These are phyloP conservation scores for Strigamia transsilvanica DNA, from an alignment of 2,888 invertebrate species.

Conservation along the genomic window DNA sequence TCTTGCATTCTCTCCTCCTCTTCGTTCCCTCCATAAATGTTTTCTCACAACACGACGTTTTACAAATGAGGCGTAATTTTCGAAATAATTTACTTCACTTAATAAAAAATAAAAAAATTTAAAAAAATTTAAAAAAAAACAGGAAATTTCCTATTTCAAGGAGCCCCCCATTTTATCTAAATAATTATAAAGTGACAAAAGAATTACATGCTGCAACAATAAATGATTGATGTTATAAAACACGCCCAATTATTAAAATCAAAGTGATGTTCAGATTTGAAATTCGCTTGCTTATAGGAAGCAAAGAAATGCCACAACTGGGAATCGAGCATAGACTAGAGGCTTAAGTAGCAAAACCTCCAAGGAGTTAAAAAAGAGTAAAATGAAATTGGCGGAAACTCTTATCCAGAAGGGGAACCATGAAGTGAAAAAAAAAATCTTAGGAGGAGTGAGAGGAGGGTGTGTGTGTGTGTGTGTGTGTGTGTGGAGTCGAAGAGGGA, in stretches of 20 bases:
- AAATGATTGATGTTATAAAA: not conserved
- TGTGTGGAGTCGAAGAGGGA: not conserved
- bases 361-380: conserved; percentile 30
- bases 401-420: not conserved
- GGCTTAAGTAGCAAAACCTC: conserved; percentile 29
- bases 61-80: conserved; percentile 32
- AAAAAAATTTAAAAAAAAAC: not conserved
- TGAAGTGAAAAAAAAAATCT: conserved; percentile 30
- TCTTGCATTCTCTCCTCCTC: conserved; percentile 28
- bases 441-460: conserved; percentile 18
- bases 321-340: not conserved
- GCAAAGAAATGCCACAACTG: conserved; percentile 4
- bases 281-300: conserved; percentile 4
- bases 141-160: not conserved
- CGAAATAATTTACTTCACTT: conserved; percentile 35
- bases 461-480: not conserved
- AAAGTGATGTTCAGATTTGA: not conserved
- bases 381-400: conserved; percentile 51
- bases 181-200: conserved; percentile 20
- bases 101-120: not conserved
- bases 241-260: not conserved
- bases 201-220: not conserved
- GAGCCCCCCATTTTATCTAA: not conserved
- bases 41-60: conserved; percentile 35
- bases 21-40: conserved; percentile 7